phyloP scores from a whole-genome alignment of 2,888 invertebrate species.

The Pterobdella sp. region DNA sequence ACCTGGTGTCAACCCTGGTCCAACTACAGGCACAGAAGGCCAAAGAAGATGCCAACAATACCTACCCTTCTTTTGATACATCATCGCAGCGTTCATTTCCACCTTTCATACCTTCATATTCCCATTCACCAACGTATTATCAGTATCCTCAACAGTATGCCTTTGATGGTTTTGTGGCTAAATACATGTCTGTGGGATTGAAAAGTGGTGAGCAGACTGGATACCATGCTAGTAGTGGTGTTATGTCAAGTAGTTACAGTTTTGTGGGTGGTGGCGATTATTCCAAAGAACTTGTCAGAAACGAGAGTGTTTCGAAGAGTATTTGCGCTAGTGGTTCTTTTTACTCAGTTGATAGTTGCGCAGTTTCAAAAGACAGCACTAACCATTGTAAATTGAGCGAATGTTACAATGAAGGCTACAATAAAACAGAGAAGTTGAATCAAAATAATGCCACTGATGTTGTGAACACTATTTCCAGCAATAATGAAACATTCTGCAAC shows the following conservation, averaged over 20 bases:
- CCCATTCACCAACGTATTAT: no score
- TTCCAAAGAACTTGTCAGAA: not conserved
- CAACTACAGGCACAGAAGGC: constrained; percentile 53
- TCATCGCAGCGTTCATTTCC: no score
- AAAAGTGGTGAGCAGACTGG: not conserved
- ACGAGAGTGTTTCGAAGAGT: no score
- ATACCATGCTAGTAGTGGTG: not conserved
- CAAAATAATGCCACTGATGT: no score
- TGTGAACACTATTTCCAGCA: no score
- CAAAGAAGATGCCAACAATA: not conserved
- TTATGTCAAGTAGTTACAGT: not conserved
- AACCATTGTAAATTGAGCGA: not conserved
- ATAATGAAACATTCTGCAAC: no score
- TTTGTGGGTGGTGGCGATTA: not conserved
- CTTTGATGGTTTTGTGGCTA: not conserved
- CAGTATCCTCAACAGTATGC: not conserved
- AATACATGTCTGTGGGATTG: no score
- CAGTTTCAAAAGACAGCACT: not conserved
- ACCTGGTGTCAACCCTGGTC: constrained; percentile 94
- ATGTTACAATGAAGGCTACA: not conserved
- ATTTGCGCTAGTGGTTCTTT: not conserved
- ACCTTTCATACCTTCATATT: no score
- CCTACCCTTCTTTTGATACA: no score
- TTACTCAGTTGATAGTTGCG: not conserved
- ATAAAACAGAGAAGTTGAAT: no score